Percentiles rank a stretch among this genome's conserved stretches.
These are phyloP conservation scores for Machimus atricapillus DNA, from an alignment of 2,888 invertebrate genomes.

Conservation along the genomic window DNA sequence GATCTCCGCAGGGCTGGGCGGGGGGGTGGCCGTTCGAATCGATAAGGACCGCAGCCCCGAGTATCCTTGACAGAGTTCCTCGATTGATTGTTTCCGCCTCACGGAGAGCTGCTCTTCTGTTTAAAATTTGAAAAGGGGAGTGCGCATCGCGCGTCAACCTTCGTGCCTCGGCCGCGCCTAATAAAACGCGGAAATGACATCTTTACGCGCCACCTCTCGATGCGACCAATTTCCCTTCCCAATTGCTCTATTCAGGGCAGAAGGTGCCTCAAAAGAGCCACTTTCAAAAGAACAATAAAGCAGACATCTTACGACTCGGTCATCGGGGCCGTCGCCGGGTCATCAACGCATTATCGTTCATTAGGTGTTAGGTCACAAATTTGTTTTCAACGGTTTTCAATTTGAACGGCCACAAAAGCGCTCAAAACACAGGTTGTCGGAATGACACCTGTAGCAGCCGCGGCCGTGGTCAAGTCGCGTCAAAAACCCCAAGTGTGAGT, in stretches of 20 bases:
- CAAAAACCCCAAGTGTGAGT: conserved; percentile 5
- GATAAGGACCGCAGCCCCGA: conserved; percentile 7
- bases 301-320: not conserved
- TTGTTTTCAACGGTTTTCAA: conserved; percentile 38
- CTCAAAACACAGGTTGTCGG: not conserved
- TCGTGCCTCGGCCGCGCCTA: not conserved
- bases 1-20: not conserved
- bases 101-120: conserved; percentile 13
- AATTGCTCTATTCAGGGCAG: conserved; percentile 5
- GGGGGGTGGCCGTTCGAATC: not conserved
- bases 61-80: conserved; percentile 36
- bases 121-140: not conserved
- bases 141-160: not conserved
- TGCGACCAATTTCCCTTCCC: not conserved
- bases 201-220: not conserved
- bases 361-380: conserved; percentile 40
- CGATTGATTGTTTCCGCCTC: conserved; percentile 37
- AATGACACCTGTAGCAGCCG: conserved; percentile 13
- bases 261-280: not conserved
- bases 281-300: not conserved
- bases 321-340: not conserved
- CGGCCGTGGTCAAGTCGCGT: not conserved
- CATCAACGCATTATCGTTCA: conserved; percentile 29
- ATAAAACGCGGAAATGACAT: conserved; percentile 27
- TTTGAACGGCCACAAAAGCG: conserved; percentile 25